Evolutionary conservation across 1,140 invertebrate species (phyloP).

Genomic region (Caerostris darwini): DNA sequence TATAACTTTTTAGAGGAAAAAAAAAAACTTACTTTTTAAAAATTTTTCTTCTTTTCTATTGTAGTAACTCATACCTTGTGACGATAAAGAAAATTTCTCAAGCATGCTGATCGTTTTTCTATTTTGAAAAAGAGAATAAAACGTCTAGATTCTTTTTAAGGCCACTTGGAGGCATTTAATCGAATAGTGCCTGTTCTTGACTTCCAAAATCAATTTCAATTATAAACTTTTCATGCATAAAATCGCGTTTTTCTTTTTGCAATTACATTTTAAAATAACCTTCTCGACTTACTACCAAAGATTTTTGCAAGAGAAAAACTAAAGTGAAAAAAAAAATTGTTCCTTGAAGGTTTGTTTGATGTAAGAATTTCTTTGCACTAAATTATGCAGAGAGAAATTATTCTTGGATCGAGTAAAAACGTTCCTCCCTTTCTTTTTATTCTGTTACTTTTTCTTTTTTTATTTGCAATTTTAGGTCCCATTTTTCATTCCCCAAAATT

Average conservation of each 20-base stretch:
- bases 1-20: no score
- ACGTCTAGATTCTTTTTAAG: constrained; percentile 14
- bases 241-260: constrained; percentile 54
- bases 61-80: background rate
- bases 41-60: background rate
- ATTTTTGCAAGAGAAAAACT: constrained; percentile 19
- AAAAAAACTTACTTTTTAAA: no score
- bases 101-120: background rate
- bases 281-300: background rate
- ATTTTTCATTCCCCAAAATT: no score
- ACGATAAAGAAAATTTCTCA: background rate
- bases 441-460: background rate
- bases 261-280: constrained; percentile 62
- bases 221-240: constrained; percentile 69
- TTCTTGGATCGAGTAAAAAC: background rate
- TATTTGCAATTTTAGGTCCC: no score
- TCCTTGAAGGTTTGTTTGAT: constrained; percentile 4
- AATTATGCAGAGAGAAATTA: background rate
- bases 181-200: constrained; percentile 46
- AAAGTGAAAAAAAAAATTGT: background rate
- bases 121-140: constrained; percentile 27
- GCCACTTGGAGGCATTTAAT: constrained; percentile 11
- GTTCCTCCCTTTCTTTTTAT: background rate
- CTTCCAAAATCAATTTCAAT: constrained; percentile 67
- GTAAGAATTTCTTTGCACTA: constrained; percentile 1